Percentiles rank a stretch among this genome's conserved stretches.
Evolutionary conservation across 2,113 vertebrate genomes (phyloP).

Genomic region (Sterrhoptilus dennistouni): DNA sequence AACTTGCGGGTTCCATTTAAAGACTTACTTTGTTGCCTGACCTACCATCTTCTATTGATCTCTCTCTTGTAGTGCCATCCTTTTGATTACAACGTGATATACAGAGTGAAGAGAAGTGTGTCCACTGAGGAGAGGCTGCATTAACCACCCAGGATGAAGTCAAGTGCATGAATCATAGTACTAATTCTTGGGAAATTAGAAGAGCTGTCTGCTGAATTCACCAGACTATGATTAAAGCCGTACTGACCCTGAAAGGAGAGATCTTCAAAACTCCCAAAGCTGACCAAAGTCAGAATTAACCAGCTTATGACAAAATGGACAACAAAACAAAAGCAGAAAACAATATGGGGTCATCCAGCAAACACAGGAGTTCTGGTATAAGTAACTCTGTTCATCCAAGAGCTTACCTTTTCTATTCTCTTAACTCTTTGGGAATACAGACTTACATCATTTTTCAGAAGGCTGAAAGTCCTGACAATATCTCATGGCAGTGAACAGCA

Average conservation of each 20-base stretch:
- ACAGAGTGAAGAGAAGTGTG: neutral
- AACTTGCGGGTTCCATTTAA: slow-evolving; percentile 44
- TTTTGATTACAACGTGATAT: neutral
- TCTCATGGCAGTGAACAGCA: slow-evolving; percentile 43
- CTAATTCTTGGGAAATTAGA: neutral
- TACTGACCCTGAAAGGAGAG: slow-evolving; percentile 1
- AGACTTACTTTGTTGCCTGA: slow-evolving; percentile 22
- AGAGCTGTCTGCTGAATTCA: slow-evolving; percentile 37
- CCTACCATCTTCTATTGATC: slow-evolving; percentile 20
- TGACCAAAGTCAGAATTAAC: neutral
- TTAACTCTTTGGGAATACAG: neutral
- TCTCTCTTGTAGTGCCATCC: neutral
- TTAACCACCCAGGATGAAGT: neutral
- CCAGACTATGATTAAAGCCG: neutral
- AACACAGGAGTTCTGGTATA: neutral
- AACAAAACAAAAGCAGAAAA: neutral
- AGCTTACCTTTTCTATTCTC: neutral
- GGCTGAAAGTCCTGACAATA: slow-evolving; percentile 22
- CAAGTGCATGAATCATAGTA: neutral
- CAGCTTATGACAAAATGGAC: neutral
- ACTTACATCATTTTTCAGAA: slow-evolving; percentile 34
- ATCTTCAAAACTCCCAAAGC: slow-evolving; percentile 9
- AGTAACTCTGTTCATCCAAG: slow-evolving; percentile 10
- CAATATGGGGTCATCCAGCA: neutral
- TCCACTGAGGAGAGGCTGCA: neutral